A percentile compares a stretch with the other conserved stretches of the same genome.
Evolutionary conservation across 1,140 invertebrate genomes (phyloP).

Genomic region (Panulirus ornatus): DNA sequence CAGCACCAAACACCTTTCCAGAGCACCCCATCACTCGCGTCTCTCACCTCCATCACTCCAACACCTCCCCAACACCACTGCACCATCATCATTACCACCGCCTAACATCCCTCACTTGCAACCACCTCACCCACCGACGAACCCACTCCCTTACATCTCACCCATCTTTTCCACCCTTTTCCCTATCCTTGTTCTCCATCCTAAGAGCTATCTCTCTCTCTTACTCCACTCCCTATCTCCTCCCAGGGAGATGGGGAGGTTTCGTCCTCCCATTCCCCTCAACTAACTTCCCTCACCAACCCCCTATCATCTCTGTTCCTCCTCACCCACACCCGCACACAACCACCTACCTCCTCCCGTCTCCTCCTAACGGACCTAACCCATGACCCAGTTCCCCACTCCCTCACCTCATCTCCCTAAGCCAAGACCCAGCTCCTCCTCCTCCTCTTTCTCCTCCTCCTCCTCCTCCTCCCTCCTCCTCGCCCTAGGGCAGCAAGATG

Average conservation of each 20-base stretch:
- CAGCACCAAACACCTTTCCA: too few relatives aligned
- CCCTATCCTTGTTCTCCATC: not conserved
- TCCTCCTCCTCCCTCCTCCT: not conserved
- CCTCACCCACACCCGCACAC: not conserved
- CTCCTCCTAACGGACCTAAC: not conserved
- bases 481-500: not conserved
- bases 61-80: too few relatives aligned
- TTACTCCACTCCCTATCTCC: not conserved
- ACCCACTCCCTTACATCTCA: too few relatives aligned
- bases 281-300: not conserved
- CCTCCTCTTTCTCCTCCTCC: not conserved
- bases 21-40: too few relatives aligned
- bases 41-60: too few relatives aligned
- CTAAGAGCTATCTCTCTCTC: slow-evolving; percentile 5
- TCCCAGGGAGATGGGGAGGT: too few relatives aligned
- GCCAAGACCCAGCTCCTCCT: too few relatives aligned
- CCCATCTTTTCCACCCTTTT: not conserved
- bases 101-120: too few relatives aligned
- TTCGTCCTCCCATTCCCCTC: not conserved
- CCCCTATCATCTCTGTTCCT: not conserved
- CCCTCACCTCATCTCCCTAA: too few relatives aligned
- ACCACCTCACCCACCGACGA: too few relatives aligned
- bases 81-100: too few relatives aligned
- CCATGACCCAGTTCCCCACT: not conserved
- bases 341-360: not conserved